Evolutionary conservation across 2,113 vertebrate genomes (phyloP), one percentile per base, ranked within the genome.

Genomic region (Pteropus alecto): DNA sequence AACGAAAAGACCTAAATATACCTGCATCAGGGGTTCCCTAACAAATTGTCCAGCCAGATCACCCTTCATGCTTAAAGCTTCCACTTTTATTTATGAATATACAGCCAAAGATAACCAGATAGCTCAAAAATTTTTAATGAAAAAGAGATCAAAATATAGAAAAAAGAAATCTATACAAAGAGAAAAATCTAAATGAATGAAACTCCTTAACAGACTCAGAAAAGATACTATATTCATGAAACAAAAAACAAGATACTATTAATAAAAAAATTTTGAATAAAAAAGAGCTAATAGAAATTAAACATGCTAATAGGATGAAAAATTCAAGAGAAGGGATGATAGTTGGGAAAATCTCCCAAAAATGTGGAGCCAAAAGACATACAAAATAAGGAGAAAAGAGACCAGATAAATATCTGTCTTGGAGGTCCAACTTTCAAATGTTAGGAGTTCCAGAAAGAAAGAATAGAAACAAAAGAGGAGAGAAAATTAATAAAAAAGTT

Each of bases 271-370:
- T 60, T 12, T 85, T 33, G 41, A 58, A 56, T 60, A 35, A 78
- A 74, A 90, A 94, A 76, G 22, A 93, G 33, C 11, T 94, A 54
- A 92, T n/a, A 41, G 33, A 93, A 93, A 93, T 93, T 73, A 87
- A 68, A 35, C 48, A 71, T 48, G 9, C 28, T 88, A 46, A 35
- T 28, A 90, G 78, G 94, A 88, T 86, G n/a, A 85, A 87, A 94
- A 96, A 63, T 43, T 76, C 15, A 88, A 86, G 51, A 41, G 48
- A 85, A n/a, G 54, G 35, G 67, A 9, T 87, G 11, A 2, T 92
- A 77, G 61, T 70, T 91, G 24, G 51, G 14, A n/a, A 96, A 48
- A 76, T 77, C 56, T 21, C 28, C 38, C 28, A 2, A 33, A 65
- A 84, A 77, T 73, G 12, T 19, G 51, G 12, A 83, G 35, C n/a